Conservation (phyloP, 2,113 vertebrate genomes). For the Plecturocebus donacophilus region DNA sequence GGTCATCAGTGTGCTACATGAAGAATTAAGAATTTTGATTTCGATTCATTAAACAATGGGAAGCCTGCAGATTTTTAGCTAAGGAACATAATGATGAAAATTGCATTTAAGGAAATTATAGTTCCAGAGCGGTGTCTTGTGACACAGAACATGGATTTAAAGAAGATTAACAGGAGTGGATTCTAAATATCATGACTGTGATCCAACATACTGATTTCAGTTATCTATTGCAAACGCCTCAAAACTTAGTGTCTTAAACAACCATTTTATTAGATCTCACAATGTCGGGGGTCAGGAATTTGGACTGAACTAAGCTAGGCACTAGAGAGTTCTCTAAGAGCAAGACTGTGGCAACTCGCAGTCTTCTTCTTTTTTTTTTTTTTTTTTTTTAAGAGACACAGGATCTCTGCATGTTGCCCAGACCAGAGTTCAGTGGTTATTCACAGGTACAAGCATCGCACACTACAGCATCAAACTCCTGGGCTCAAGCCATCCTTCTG, state of each 20-base stretch:
- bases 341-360: not conserved
- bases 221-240: not conserved
- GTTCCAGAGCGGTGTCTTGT: conserved; percentile 1
- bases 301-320: not conserved
- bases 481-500: not conserved
- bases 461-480: not conserved
- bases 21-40: not conserved
- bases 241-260: not conserved
- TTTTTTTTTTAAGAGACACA: not conserved
- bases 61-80: not conserved
- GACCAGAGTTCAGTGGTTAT: not conserved
- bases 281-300: not conserved
- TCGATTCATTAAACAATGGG: not conserved
- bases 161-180: not conserved
- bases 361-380: not conserved
- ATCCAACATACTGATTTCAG: not conserved
- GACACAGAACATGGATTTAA: not conserved
- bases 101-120: not conserved
- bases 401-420: not conserved
- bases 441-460: not conserved
- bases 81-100: not conserved
- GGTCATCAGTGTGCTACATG: not conserved
- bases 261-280: not conserved
- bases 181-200: conserved; percentile 25
- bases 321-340: not conserved